A percentile compares a stretch with the other conserved stretches of the same genome.
phyloP scores from a whole-genome alignment of 2,888 invertebrate species.

The Nephrotoma guestfalica region DNA sequence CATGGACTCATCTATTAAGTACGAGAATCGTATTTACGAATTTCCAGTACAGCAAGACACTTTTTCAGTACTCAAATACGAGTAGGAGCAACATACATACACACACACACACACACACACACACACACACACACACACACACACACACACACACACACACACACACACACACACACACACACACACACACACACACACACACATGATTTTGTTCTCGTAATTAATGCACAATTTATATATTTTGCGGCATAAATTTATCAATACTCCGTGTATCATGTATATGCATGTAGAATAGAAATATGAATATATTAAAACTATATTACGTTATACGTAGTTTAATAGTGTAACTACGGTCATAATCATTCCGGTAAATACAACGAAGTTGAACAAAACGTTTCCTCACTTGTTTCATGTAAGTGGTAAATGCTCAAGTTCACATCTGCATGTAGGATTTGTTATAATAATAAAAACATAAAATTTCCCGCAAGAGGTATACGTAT shows the following conservation, averaged over 20 bases:
- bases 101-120: background rate
- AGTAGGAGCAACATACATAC: background rate
- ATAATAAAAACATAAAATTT: background rate
- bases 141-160: background rate
- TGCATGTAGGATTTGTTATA: background rate
- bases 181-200: background rate
- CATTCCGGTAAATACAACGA: background rate
- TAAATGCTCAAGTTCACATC: background rate
- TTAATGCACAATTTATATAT: background rate
- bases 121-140: background rate
- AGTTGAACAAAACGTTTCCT: background rate
- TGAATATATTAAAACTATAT: background rate
- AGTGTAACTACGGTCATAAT: background rate
- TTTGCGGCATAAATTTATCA: background rate
- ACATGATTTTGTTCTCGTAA: background rate
- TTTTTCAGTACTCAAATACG: background rate
- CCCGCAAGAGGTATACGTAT: background rate
- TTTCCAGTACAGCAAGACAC: background rate
- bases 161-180: background rate
- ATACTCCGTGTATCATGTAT: background rate
- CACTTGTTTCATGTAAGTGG: background rate
- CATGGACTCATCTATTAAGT: background rate
- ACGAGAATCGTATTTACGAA: background rate
- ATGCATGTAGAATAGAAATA: background rate
- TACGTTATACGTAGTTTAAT: background rate